Percentiles rank a stretch among this genome's conserved stretches.
These are phyloP conservation scores for Drosophila aff. DNA, from an alignment of 1,140 invertebrate genomes.

Conservation along the genomic window DNA sequence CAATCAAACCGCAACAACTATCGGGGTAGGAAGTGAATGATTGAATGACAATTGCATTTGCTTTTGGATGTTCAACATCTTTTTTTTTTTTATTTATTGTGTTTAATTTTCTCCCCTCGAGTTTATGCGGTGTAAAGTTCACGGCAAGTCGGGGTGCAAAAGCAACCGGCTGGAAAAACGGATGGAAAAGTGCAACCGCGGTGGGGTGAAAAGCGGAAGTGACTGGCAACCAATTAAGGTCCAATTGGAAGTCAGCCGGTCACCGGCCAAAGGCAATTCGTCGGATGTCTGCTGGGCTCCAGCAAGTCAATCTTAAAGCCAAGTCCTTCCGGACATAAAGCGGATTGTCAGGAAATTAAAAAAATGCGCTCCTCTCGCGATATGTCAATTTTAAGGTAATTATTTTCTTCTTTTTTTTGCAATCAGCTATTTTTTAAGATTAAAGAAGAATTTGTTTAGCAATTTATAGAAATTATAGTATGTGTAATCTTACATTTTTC, in stretches of 20 bases:
- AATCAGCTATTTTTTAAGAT: not conserved
- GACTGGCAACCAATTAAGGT: constrained; percentile 38
- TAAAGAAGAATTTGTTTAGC: not conserved
- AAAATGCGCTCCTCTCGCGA: not conserved
- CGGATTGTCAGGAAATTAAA: constrained; percentile 11
- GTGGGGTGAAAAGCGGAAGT: constrained; percentile 7
- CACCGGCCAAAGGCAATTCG: constrained; percentile 9
- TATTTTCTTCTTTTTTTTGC: not conserved
- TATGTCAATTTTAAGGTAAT: not conserved
- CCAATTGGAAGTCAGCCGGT: constrained; percentile 15
- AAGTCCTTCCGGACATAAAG: constrained; percentile 6
- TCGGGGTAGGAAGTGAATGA: constrained; percentile 51
- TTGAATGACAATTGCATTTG: constrained; percentile 62
- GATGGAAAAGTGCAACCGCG: constrained; percentile 4
- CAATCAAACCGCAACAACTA: constrained; percentile 41
- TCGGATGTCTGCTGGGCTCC: not conserved
- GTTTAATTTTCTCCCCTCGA: not conserved
- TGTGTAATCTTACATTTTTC: no score
- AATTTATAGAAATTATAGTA: not conserved
- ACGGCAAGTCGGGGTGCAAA: not conserved
- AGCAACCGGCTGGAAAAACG: constrained; percentile 9
- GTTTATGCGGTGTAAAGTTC: constrained; percentile 34
- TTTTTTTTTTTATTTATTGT: not conserved
- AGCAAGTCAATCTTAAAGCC: constrained; percentile 2
- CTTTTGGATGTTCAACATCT: constrained; percentile 27